Evolutionary conservation across 2,888 invertebrate species (phyloP).

Genomic region (Papilio elwesi): DNA sequence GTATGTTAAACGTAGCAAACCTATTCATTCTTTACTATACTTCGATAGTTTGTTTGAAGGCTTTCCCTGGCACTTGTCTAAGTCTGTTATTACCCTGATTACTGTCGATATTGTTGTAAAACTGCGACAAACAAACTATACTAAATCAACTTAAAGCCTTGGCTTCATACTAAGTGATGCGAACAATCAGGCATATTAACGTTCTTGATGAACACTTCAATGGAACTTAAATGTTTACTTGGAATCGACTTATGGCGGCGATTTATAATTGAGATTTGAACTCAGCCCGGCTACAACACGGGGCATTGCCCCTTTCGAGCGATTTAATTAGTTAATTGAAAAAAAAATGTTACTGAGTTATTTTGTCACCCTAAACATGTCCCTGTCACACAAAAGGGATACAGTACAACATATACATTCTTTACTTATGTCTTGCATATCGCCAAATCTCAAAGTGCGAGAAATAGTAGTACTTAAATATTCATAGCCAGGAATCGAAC

Average conservation of each 20-base stretch:
- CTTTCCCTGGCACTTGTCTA: too few relatives aligned
- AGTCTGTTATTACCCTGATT: too few relatives aligned
- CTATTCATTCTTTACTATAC: too few relatives aligned
- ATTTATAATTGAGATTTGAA: constrained; percentile 29
- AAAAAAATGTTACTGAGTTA: not conserved
- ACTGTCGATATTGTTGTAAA: too few relatives aligned
- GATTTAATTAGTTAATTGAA: not conserved
- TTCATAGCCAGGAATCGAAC: too few relatives aligned
- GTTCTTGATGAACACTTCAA: constrained; percentile 26
- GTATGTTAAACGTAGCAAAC: too few relatives aligned
- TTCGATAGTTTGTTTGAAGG: too few relatives aligned
- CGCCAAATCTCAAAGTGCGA: too few relatives aligned
- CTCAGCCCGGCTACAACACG: not conserved
- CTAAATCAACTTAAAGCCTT: not conserved
- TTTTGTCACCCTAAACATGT: not conserved
- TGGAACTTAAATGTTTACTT: constrained; percentile 24
- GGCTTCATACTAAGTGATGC: not conserved
- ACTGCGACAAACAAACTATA: too few relatives aligned
- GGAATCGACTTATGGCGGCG: constrained; percentile 27
- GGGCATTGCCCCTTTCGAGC: not conserved
- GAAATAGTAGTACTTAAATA: too few relatives aligned
- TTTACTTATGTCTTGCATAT: too few relatives aligned
- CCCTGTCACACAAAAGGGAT: not conserved
- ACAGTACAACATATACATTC: too few relatives aligned
- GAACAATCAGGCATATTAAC: constrained; percentile 19